Evolutionary conservation across 35 echinoderm and acorn worm genomes (phyloP).

Genomic region (Acanthaster planci): DNA sequence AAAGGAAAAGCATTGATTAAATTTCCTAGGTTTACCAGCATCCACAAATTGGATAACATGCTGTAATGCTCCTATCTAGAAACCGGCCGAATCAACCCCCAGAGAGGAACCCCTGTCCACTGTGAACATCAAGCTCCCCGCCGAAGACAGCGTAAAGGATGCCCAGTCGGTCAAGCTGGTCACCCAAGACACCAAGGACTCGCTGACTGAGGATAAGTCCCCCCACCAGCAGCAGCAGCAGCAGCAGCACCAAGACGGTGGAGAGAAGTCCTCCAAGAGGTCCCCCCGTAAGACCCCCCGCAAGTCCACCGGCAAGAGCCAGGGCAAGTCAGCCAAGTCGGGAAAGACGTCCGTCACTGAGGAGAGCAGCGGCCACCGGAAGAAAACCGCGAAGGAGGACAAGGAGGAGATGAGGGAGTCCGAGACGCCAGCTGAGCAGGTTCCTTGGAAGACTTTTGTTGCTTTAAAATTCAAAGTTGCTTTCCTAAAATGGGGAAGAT

Average conservation of each 20-base stretch:
- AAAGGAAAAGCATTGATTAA: too few species aligned
- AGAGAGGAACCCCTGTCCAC: neutral
- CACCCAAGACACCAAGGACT: slow-evolving; percentile 15
- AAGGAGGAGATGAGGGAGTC: slow-evolving; percentile 22
- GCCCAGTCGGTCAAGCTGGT: slow-evolving; percentile 11
- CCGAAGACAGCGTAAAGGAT: slow-evolving; percentile 32
- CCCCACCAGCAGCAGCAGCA: slow-evolving; percentile 30
- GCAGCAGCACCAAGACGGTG: slow-evolving; percentile 26
- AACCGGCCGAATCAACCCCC: neutral
- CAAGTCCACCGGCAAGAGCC: slow-evolving; percentile 60
- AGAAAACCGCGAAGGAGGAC: slow-evolving; percentile 49
- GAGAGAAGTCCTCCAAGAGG: slow-evolving; percentile 36
- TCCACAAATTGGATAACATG: too few species aligned
- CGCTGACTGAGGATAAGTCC: slow-evolving; percentile 20
- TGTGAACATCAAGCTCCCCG: slow-evolving; percentile 19
- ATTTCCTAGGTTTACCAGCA: too few species aligned
- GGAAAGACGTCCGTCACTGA: slow-evolving; percentile 50
- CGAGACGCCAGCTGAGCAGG: slow-evolving; percentile 23
- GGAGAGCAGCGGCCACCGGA: slow-evolving; percentile 3
- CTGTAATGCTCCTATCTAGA: neutral
- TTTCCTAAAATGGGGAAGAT: too few species aligned
- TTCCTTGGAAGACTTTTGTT: neutral
- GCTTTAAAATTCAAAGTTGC: too few species aligned
- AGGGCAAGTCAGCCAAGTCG: slow-evolving; percentile 38
- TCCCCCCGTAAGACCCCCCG: slow-evolving; percentile 29